phyloP scores from a whole-genome alignment of 2,888 invertebrate genomes.

The Rhorus exstirpatorius region DNA sequence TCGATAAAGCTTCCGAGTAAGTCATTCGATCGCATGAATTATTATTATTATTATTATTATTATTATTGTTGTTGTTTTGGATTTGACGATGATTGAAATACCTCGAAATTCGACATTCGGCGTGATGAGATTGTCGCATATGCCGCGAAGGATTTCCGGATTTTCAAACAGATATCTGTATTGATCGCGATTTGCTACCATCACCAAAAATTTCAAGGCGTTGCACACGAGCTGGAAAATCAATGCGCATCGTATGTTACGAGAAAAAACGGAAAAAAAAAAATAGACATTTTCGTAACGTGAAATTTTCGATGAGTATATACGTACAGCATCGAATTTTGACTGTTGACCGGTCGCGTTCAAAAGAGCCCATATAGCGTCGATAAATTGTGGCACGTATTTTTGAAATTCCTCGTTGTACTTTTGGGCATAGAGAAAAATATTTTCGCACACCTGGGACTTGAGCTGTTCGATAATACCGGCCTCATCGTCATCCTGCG shows the following conservation, averaged over 20 bases:
- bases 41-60: background rate
- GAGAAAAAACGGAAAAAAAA: background rate
- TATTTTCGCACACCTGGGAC: constrained; percentile 98
- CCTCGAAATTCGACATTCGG: constrained; percentile 99
- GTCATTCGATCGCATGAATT: background rate
- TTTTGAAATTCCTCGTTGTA: constrained; percentile 99
- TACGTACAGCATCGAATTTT: constrained; percentile 95
- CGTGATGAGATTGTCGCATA: constrained; percentile 99
- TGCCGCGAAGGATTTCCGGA: constrained; percentile 93
- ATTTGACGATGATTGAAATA: constrained; percentile 81
- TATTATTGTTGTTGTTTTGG: background rate
- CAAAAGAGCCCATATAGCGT: constrained; percentile 96
- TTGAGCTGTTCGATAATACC: constrained; percentile 96
- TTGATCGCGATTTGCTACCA: constrained; percentile 96
- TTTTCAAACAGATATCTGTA: constrained; percentile 96
- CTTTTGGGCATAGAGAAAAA: constrained; percentile 97
- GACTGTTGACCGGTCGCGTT: constrained; percentile 94
- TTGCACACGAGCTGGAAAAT: constrained; percentile 95
- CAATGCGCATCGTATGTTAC: constrained; percentile 22
- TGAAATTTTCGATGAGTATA: background rate
- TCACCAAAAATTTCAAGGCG: constrained; percentile 97
- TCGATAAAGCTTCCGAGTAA: no score
- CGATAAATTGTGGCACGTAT: constrained; percentile 96
- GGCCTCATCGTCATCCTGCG: constrained; percentile 93
- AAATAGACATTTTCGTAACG: no score